These are phyloP conservation scores for Xanthorhoe spadicearia DNA, from an alignment of 2,888 invertebrate species.

Conservation along the genomic window DNA sequence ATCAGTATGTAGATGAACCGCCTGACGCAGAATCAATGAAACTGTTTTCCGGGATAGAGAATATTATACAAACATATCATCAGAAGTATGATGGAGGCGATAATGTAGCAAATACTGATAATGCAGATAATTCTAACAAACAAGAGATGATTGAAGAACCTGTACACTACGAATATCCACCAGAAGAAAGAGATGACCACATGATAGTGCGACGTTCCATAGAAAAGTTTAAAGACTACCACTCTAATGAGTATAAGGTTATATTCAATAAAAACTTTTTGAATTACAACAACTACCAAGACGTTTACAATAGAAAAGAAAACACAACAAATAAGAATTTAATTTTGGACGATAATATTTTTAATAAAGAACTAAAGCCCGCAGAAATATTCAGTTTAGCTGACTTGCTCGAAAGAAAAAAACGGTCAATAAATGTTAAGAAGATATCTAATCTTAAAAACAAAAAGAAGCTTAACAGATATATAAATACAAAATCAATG, in stretches of 20 bases:
- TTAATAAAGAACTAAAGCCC: slow-evolving; percentile 60
- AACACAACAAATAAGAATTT: slow-evolving; percentile 29
- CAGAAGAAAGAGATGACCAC: slow-evolving; percentile 45
- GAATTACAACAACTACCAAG: slow-evolving; percentile 56
- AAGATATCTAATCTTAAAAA: slow-evolving; percentile 60
- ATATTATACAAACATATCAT: slow-evolving; percentile 65
- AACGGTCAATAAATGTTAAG: slow-evolving; percentile 56
- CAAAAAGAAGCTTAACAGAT: slow-evolving; percentile 61
- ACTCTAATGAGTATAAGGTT: slow-evolving; percentile 60
- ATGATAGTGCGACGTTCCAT: slow-evolving; percentile 51
- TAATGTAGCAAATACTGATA: slow-evolving; percentile 8
- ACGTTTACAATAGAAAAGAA: slow-evolving; percentile 46
- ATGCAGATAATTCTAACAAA: slow-evolving; percentile 25
- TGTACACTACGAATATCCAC: slow-evolving; percentile 23
- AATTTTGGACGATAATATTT: slow-evolving; percentile 53
- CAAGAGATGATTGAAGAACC: slow-evolving; percentile 19
- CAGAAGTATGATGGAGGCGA: slow-evolving; percentile 56
- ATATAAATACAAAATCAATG: slow-evolving; percentile 63
- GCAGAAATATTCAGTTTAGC: slow-evolving; percentile 62
- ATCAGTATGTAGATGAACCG: slow-evolving; percentile 68
- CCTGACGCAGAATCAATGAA: slow-evolving; percentile 71
- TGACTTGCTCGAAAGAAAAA: slow-evolving; percentile 58
- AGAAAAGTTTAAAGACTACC: slow-evolving; percentile 50
- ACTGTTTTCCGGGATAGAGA: slow-evolving; percentile 69
- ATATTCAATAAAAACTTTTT: slow-evolving; percentile 53